Base-by-base conservation (phyloP, 1,140 invertebrate species). In the Tetramorium parvispinum region DNA sequence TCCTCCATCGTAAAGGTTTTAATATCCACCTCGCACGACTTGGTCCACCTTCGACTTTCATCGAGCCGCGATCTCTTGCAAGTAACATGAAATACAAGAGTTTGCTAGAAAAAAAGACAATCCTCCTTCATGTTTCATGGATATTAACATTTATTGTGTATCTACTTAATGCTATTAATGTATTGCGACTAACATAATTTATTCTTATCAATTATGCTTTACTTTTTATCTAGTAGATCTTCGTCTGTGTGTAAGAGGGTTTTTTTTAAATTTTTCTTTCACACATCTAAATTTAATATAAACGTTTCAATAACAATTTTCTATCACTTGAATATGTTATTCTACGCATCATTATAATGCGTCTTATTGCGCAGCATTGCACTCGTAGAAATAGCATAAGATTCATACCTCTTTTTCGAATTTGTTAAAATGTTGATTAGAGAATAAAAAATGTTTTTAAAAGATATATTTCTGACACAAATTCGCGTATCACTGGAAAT, bases 11-110 rank as follows among this genome's bases (percentile, higher is more conserved):
- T 43, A 76, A 76, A 76, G 53, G 16, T 21, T 59, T 59, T 59
- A 59, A 61, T 57, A 76, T 59, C 37, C 37, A 76, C 43, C 77
- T 71, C 61, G 66, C 43, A 49, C 16, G 61, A 46, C 18, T 63
- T 57, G 37, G 57, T 18, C 43, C 21, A 65, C 57, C 55, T 63
- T 83, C 66, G 79, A 51, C 40, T 76, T 59, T 76, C 21, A 57
- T 76, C 21, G 37, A 43, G 8, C n/a, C 51, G 21, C 32, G 32
- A 59, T 59, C 53, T 37, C 8, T 3, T 43, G 13, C n/a, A n/a
- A 37, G 18, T 1, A 3, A 24, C 40, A 5, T 13, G 0, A 76
- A 59, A 57, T 43, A 57, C 8, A 24, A 16, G 27, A 43, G 3
- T 76, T 37, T 10, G 8, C 1, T 40, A 57, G 13, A 55, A 16